Evolutionary conservation across 2,888 invertebrate species (phyloP).

Genomic region (Drosophila anceps): DNA sequence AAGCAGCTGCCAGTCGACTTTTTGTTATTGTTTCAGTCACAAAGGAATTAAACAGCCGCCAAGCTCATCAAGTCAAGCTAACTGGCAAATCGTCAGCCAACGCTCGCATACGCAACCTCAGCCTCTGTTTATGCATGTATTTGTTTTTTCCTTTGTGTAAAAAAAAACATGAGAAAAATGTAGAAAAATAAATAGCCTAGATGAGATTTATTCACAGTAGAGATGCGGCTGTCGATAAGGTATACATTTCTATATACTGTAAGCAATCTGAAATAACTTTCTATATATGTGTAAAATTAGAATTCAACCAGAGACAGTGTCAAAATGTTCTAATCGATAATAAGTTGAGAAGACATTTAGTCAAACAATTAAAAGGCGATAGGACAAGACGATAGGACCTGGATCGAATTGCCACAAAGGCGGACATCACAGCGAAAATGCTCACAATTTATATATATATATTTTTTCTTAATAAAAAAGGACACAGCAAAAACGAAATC

Average conservation of each 20-base stretch:
- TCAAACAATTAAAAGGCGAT: conserved; percentile 69
- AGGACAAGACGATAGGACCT: conserved; percentile 14
- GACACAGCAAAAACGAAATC: conserved; percentile 42
- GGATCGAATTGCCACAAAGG: conserved; percentile 15
- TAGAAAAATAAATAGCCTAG: not conserved
- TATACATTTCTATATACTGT: not conserved
- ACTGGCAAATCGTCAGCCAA: conserved; percentile 3
- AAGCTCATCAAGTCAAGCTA: conserved; percentile 53
- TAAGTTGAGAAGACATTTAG: conserved; percentile 55
- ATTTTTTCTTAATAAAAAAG: not conserved
- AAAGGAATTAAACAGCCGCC: conserved; percentile 76
- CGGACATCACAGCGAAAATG: conserved; percentile 8
- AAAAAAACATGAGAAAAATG: not conserved
- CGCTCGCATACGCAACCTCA: not conserved
- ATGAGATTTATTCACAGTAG: not conserved
- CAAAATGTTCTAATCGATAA: too few relatives aligned
- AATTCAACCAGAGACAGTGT: too few relatives aligned
- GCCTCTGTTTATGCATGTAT: not conserved
- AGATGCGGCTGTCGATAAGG: not conserved
- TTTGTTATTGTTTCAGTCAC: conserved; percentile 73
- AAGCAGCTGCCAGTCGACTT: conserved; percentile 43
- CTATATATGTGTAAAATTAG: too few relatives aligned
- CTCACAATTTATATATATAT: not conserved
- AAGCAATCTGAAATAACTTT: too few relatives aligned
- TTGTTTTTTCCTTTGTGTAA: not conserved